These are phyloP conservation scores for Lucilia cuprina DNA, from an alignment of 1,140 invertebrate species.

Conservation along the genomic window DNA sequence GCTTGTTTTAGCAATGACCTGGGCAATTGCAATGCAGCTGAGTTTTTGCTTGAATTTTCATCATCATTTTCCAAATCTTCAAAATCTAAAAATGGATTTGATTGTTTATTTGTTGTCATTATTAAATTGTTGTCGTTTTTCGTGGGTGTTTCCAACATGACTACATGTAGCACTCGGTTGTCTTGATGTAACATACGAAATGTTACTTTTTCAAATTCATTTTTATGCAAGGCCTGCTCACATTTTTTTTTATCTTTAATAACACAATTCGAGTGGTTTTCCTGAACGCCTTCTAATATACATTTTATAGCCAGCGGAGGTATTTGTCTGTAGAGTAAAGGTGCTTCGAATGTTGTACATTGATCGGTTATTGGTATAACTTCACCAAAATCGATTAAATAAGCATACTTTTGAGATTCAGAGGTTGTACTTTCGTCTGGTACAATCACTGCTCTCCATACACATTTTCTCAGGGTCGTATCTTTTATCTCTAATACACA, in stretches of 20 bases:
- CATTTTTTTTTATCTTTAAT: neutral
- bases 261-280: neutral
- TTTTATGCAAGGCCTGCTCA: neutral
- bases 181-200: slow-evolving; percentile 15
- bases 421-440: neutral
- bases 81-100: slow-evolving; percentile 28
- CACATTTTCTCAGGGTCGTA: neutral
- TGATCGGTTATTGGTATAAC: slow-evolving; percentile 23
- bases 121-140: neutral
- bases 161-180: neutral
- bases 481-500: neutral
- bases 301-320: slow-evolving; percentile 34
- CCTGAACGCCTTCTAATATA: slow-evolving; percentile 22
- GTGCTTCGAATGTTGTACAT: slow-evolving; percentile 7
- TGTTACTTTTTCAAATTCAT: slow-evolving; percentile 22
- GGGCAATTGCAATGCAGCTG: neutral
- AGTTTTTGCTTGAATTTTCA: neutral
- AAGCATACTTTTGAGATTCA: neutral
- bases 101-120: neutral
- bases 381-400: slow-evolving; percentile 38
- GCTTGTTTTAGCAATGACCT: neutral
- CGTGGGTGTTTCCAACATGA: neutral
- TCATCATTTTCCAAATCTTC: neutral
- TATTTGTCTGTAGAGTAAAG: neutral
- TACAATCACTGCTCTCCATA: slow-evolving; percentile 14